phyloP scores from a whole-genome alignment of 2,888 invertebrate genomes.

The Lysandra coridon region DNA sequence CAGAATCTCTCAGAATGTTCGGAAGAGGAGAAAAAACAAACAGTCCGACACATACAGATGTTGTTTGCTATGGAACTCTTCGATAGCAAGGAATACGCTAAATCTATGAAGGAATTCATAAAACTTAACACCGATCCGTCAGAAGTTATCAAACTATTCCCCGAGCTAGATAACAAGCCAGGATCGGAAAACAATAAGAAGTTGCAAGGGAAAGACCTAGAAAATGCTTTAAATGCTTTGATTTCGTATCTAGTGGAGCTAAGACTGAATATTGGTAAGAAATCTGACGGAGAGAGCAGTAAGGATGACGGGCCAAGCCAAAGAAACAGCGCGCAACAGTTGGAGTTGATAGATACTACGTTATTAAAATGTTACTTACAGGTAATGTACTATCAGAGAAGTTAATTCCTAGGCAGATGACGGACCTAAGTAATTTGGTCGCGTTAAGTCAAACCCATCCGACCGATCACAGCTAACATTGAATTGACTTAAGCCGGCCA shows the following conservation, averaged over 20 bases:
- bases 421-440: too few species aligned
- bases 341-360: slow-evolving; percentile 98
- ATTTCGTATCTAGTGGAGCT: slow-evolving; percentile 94
- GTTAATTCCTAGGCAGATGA: too few species aligned
- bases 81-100: slow-evolving; percentile 91
- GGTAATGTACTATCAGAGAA: slow-evolving; percentile 65
- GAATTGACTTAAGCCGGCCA: too few species aligned
- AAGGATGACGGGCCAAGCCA: slow-evolving; percentile 48
- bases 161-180: slow-evolving; percentile 86
- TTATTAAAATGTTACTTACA: slow-evolving; percentile 97
- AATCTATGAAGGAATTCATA: slow-evolving; percentile 95
- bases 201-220: slow-evolving; percentile 90
- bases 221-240: slow-evolving; percentile 92
- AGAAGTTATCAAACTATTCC: slow-evolving; percentile 96
- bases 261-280: slow-evolving; percentile 76
- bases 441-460: too few species aligned
- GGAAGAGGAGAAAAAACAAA: slow-evolving; percentile 88
- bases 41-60: slow-evolving; percentile 93
- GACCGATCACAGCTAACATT: too few species aligned
- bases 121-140: slow-evolving; percentile 96
- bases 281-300: slow-evolving; percentile 50
- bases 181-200: slow-evolving; percentile 60
- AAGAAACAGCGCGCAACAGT: slow-evolving; percentile 61
- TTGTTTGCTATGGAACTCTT: slow-evolving; percentile 95
- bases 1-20: slow-evolving; percentile 92